Conservation (phyloP, 2,797 vertebrate species). For the Xenopus petersii region DNA sequence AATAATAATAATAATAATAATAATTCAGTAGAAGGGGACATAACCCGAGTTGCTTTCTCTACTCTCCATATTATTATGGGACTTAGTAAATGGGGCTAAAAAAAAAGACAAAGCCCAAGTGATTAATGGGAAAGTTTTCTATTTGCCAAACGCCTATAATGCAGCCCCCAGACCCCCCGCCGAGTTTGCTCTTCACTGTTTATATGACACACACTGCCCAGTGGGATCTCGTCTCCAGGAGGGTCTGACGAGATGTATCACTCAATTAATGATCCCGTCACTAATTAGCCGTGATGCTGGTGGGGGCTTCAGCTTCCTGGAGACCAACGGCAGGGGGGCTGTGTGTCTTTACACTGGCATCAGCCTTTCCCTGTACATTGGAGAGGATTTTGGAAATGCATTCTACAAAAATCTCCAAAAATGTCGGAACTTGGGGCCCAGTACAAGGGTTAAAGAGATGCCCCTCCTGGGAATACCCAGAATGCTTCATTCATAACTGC, state of each 20-base stretch:
- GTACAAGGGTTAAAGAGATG: no score
- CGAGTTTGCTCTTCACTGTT: slow-evolving; percentile 15
- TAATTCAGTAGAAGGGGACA: no score
- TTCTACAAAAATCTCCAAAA: no score
- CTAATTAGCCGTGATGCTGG: slow-evolving; percentile 35
- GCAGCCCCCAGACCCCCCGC: slow-evolving; percentile 10
- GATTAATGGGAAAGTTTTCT: slow-evolving; percentile 29
- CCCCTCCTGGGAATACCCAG: no score
- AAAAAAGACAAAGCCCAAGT: slow-evolving; percentile 5
- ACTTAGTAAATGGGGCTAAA: background rate
- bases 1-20: no score
- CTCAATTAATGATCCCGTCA: slow-evolving; percentile 45
- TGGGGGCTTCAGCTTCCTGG: slow-evolving; percentile 27
- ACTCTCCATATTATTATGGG: background rate
- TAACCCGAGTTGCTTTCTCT: background rate
- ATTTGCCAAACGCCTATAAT: slow-evolving; percentile 28
- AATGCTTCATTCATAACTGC: no score
- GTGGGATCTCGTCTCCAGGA: slow-evolving; percentile 44
- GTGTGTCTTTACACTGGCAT: background rate
- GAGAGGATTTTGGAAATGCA: no score
- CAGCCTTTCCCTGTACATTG: no score
- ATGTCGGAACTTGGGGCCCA: no score
- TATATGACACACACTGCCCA: slow-evolving; percentile 38
- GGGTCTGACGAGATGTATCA: slow-evolving; percentile 39
- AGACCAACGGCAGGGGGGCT: background rate